These are phyloP conservation scores for Lucilia sericata DNA, from an alignment of 1,140 invertebrate species.

Conservation along the genomic window DNA sequence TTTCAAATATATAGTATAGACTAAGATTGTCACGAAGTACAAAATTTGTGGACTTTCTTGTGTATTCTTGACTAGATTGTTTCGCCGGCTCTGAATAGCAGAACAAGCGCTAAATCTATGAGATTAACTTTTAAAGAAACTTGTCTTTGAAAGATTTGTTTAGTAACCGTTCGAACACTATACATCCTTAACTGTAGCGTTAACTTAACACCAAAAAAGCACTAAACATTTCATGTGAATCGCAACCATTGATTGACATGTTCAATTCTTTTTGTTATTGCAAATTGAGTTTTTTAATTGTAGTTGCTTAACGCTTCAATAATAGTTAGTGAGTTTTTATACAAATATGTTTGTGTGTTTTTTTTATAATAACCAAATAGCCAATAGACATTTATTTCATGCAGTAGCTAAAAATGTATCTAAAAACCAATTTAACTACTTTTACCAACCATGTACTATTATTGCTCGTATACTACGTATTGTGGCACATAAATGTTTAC, in stretches of 20 bases:
- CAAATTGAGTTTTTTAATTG: constrained; percentile 44
- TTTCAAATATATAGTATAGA: too few relatives aligned
- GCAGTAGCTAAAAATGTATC: constrained; percentile 18
- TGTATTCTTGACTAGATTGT: too few relatives aligned
- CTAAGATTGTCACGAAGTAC: too few relatives aligned
- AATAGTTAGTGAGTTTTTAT: background rate
- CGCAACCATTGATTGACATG: constrained; percentile 34
- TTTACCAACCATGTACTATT: background rate
- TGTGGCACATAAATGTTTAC: background rate
- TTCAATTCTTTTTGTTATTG: constrained; percentile 40
- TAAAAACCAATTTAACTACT: constrained; percentile 35
- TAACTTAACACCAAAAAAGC: too few relatives aligned
- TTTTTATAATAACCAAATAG: background rate
- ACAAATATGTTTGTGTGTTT: too few relatives aligned
- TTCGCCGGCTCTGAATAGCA: too few relatives aligned
- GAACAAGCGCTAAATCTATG: too few relatives aligned
- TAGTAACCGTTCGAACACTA: too few relatives aligned
- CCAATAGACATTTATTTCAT: background rate
- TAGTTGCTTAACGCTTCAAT: constrained; percentile 27
- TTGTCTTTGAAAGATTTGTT: too few relatives aligned
- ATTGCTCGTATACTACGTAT: background rate
- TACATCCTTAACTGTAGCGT: too few relatives aligned
- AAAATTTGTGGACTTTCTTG: too few relatives aligned
- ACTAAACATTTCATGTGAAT: background rate
- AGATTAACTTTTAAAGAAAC: too few relatives aligned